Percentiles rank a stretch among this genome's conserved stretches.
These are phyloP conservation scores for Hemitrygon akajei DNA, from an alignment of 2,797 vertebrate species.

Conservation along the genomic window DNA sequence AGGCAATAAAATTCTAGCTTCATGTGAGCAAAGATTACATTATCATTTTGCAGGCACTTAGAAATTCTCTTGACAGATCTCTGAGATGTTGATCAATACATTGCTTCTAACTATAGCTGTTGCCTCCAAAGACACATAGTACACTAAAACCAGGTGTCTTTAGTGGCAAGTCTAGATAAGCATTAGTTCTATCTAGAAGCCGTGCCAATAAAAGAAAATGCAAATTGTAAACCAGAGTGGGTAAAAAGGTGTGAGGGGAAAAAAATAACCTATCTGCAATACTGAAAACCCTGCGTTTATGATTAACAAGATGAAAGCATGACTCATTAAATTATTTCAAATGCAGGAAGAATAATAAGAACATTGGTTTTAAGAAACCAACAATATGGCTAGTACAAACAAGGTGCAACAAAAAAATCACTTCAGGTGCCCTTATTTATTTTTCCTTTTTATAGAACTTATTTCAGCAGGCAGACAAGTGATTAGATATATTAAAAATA, in stretches of 20 bases:
- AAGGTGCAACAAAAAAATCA: no score
- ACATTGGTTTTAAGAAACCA: neutral
- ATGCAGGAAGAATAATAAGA: neutral
- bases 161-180: neutral
- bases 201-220: neutral
- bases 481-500: neutral
- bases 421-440: neutral
- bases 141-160: neutral
- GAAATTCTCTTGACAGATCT: no score
- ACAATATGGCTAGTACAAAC: no score
- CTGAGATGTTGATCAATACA: neutral
- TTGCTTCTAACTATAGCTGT: neutral
- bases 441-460: neutral
- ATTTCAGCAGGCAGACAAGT: neutral
- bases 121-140: neutral
- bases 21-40: neutral
- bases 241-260: neutral
- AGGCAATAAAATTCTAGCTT: neutral
- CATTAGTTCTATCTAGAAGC: neutral
- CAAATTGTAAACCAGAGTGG: neutral
- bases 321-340: neutral
- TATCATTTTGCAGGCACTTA: neutral
- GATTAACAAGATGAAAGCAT: neutral
- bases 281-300: conserved; percentile 5
- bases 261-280: neutral